Base-by-base conservation (phyloP, 2,113 vertebrate species). In the Solea senegalensis region DNA sequence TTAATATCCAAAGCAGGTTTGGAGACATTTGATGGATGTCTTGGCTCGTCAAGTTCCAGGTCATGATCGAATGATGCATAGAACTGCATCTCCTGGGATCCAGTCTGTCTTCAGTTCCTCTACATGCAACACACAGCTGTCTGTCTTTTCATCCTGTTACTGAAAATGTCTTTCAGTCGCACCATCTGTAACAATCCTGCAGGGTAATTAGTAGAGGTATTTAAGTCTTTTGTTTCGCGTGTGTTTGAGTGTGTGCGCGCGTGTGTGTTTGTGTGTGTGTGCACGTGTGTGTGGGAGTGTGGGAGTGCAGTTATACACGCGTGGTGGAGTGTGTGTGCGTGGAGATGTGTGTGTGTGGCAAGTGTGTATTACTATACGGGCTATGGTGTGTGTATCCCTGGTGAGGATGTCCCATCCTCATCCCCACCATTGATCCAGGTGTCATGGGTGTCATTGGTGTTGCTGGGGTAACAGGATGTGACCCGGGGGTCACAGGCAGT, bases 281-380 rank as follows among this genome's bases (percentile, higher is more conserved):
- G 14, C 60, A 54, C 56, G 27, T 76, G 77, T 76, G 16, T 76
- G 76, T 79, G 69, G 45, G 21, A 53, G 69, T 50, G 44, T 76
- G 59, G 81, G 77, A 78, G 84, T 70, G 76, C 59, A 76, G 95
- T 96, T 98, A 99, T 97, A 98, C 97, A 34, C 97, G 84, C 0
- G 97, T 98, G 72, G 97, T 99, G 0, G 97, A 99, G 88, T 99
- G 97, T 93, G 95, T 92, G 84, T 92, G 90, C 41, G 91, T 74
- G 68, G 88, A 86, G 71, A 91, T 91, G 89, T 98, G 97, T 88
- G 95, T 97, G 84, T 98, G 97, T 46, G 96, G 97, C 65, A 98
- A 88, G 87, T 96, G 97, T n/a, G 94, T 95, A 86, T 96, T 97
- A 93, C 96, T 97, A 74, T 96, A 96, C 2, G 95, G 95, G 72